Percentiles rank a stretch among this genome's conserved stretches.
Conservation (phyloP, 1,140 invertebrate species). For the Wasmannia auropunctata region DNA sequence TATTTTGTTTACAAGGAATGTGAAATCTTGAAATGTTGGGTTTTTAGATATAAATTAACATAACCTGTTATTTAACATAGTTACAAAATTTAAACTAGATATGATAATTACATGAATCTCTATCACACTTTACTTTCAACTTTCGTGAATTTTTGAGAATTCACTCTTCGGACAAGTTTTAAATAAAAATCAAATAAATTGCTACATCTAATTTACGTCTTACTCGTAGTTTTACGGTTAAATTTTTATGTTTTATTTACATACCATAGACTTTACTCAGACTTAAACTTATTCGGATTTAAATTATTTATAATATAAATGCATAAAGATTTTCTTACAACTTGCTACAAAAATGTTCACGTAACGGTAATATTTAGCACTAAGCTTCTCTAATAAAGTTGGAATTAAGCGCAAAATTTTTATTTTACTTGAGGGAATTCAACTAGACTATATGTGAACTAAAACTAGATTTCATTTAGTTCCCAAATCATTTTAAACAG, state of each 20-base stretch:
- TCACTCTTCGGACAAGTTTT: background rate
- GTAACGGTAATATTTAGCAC: background rate
- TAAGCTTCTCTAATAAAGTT: background rate
- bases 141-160: background rate
- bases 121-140: background rate
- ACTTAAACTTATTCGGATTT: background rate
- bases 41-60: conserved; percentile 23
- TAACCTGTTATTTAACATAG: conserved; percentile 7
- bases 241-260: background rate
- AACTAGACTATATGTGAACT: background rate
- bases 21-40: background rate
- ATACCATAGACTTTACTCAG: background rate
- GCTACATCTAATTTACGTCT: background rate
- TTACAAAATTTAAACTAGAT: background rate
- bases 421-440: background rate
- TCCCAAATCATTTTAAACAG: background rate
- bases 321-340: background rate
- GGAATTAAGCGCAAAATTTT: background rate
- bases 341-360: background rate
- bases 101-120: background rate
- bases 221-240: too few species aligned
- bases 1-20: background rate
- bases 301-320: conserved; percentile 13
- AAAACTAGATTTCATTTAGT: background rate
- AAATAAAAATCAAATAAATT: background rate